Base-by-base conservation (phyloP, 2,888 invertebrate genomes). In the Catocala fraxini region DNA sequence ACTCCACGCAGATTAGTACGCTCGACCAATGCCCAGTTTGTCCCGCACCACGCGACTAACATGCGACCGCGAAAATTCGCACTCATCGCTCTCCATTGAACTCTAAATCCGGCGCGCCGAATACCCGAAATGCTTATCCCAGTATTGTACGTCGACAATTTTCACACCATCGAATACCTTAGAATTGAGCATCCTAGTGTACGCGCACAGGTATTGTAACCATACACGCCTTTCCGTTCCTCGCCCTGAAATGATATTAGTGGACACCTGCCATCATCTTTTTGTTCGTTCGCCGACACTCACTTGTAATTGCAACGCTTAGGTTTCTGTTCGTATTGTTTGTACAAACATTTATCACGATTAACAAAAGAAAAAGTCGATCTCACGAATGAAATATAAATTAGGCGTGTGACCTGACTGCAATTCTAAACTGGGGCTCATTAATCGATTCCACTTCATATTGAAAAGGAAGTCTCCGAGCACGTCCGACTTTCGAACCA, bases 1-100 rank as follows among this genome's bases (percentile, higher is more conserved):
- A 90, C 91, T 90, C 92, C 84, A 90, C 90, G 90, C 91, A 93
- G 92, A 94, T 94, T 93, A 92, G 93, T 89, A 86, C 88, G 87
- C 84, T 90, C 89, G 83, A 83, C 88, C 89, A 89, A 85, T 85
- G 86, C 82, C 86, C 86, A 84, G 86, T 86, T 80, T 74, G 79
- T 80, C 79, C 80, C 66, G 77, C 76, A 86, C 83, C 75, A 79
- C 81, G 79, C 76, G 66, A 80, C 80, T 73, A 65, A 79, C 79
- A 59, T 53, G 56, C 80, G 71, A 67, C 79, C 73, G 75, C 84
- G 87, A 89, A 88, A 88, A 88, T 89, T 83, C 82, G 82, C 87
- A 87, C 80, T 84, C 79, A 73, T 79, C 82, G 82, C 82, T 82
- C 77, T 90, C 85, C 91, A 92, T 90, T 84, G 92, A 88, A 84